A percentile compares a stretch with the other conserved stretches of the same genome.
These are phyloP conservation scores for Helostoma temminkii DNA, from an alignment of 2,797 vertebrate genomes.

Conservation along the genomic window DNA sequence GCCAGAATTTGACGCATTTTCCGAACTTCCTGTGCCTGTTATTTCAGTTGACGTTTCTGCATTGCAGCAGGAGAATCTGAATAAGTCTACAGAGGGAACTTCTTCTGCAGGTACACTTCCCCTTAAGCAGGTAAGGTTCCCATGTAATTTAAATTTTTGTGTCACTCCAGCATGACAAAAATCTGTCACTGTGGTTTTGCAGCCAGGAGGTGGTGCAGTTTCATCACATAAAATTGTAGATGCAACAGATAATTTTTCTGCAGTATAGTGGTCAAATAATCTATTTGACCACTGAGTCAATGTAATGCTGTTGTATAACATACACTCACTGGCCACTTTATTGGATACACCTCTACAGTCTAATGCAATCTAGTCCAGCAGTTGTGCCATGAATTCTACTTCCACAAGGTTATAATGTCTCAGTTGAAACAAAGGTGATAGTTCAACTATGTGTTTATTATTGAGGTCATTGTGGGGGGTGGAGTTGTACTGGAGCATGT, in stretches of 20 bases:
- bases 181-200: too few relatives aligned
- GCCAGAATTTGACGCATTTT: constrained; percentile 9
- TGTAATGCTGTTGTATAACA: too few relatives aligned
- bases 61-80: background rate
- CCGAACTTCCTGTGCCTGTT: background rate
- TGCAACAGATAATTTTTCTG: fast-evolving
- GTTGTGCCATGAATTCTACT: too few relatives aligned
- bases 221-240: background rate
- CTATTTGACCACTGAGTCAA: background rate
- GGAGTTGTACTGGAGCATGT: too few relatives aligned
- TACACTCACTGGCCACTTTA: too few relatives aligned
- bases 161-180: too few relatives aligned
- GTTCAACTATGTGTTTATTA: too few relatives aligned
- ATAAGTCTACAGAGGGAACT: background rate
- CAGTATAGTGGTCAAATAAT: background rate
- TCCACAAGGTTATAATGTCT: too few relatives aligned
- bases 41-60: background rate
- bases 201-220: constrained; percentile 56
- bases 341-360: too few relatives aligned
- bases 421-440: too few relatives aligned
- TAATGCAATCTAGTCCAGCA: too few relatives aligned
- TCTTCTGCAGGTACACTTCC: background rate
- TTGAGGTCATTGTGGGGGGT: too few relatives aligned
- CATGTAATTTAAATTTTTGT: background rate
- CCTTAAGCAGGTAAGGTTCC: constrained; percentile 57